A percentile compares a stretch with the other conserved stretches of the same genome.
These are phyloP conservation scores for Arizona elegans DNA, from an alignment of 2,113 vertebrate genomes.

Conservation along the genomic window DNA sequence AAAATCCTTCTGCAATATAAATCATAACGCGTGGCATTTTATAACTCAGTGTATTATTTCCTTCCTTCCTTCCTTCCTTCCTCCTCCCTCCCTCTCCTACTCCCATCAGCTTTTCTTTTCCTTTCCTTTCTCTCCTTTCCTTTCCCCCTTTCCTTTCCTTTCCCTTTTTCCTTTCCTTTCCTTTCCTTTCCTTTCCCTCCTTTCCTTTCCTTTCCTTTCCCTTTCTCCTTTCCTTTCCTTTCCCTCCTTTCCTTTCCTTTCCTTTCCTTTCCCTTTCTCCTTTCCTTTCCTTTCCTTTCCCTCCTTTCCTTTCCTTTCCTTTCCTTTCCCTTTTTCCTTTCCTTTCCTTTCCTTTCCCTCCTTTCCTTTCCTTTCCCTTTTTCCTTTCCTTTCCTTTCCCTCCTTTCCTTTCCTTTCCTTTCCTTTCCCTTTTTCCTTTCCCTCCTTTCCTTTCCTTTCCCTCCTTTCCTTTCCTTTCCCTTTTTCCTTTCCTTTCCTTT, in stretches of 20 bases:
- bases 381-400: neutral
- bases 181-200: no score
- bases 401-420: no score
- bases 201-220: neutral
- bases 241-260: no score
- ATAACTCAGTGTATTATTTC: neutral
- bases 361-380: no score
- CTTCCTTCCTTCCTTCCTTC: neutral
- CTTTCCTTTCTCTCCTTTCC: neutral
- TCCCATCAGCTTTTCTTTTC: neutral
- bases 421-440: neutral
- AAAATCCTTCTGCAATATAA: neutral
- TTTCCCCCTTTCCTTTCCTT: neutral
- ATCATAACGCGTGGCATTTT: neutral
- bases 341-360: no score
- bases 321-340: no score
- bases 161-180: no score
- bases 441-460: neutral
- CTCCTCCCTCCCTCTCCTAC: no score
- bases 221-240: no score
- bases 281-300: no score
- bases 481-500: neutral
- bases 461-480: neutral
- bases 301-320: no score
- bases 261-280: no score